Conservation (phyloP, 2,888 invertebrate species). For the Drosophila atroscutellata region DNA sequence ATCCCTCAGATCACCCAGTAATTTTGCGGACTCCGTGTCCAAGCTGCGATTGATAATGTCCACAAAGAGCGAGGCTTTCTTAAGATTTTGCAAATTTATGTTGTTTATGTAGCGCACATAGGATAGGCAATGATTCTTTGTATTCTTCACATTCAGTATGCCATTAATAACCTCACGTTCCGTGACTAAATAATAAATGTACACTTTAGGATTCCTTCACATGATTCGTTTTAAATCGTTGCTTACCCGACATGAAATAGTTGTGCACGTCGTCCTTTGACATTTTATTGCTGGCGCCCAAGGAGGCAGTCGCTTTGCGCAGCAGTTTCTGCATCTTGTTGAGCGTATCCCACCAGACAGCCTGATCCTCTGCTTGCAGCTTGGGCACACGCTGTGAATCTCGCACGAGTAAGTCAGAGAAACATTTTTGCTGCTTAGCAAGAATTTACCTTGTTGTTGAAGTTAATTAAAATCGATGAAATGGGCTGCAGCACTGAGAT, state of each 20-base stretch:
- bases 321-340: slow-evolving; percentile 97
- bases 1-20: slow-evolving; percentile 95
- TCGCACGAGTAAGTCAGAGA: not conserved
- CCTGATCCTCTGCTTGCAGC: slow-evolving; percentile 97
- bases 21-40: slow-evolving; percentile 96
- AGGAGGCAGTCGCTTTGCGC: slow-evolving; percentile 94
- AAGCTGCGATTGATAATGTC: slow-evolving; percentile 96
- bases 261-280: slow-evolving; percentile 97
- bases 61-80: slow-evolving; percentile 97
- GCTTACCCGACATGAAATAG: slow-evolving; percentile 98
- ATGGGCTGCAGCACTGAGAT: slow-evolving; percentile 98
- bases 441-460: slow-evolving; percentile 94
- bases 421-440: accelerated
- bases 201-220: not conserved
- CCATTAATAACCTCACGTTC: slow-evolving; percentile 99
- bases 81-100: slow-evolving; percentile 97
- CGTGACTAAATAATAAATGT: slow-evolving; percentile 89
- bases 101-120: slow-evolving; percentile 98
- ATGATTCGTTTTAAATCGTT: not conserved
- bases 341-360: slow-evolving; percentile 98
- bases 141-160: slow-evolving; percentile 95
- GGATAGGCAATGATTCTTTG: slow-evolving; percentile 97
- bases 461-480: slow-evolving; percentile 97
- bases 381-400: slow-evolving; percentile 92
- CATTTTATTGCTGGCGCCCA: slow-evolving; percentile 93